These are phyloP conservation scores for Halichoerus grypus DNA, from an alignment of 2,113 vertebrate genomes.

Conservation along the genomic window DNA sequence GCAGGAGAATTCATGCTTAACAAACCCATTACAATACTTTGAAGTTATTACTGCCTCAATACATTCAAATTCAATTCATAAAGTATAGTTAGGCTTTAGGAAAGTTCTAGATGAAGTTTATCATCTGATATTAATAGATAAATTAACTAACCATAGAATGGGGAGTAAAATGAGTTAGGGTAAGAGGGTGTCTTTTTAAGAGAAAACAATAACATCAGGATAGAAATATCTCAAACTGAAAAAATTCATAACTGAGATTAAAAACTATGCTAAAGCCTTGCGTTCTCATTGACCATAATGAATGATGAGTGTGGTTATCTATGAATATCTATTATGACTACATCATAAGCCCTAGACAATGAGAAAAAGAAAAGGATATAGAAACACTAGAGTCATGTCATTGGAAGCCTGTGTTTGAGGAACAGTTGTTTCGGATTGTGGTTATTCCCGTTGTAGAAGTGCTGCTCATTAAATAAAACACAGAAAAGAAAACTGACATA, in stretches of 20 bases:
- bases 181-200: not conserved
- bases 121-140: not conserved
- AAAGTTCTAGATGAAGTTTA: conserved; percentile 6
- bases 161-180: not conserved
- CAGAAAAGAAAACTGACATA: not conserved
- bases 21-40: not conserved
- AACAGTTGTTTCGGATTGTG: not conserved
- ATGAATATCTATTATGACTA: not conserved
- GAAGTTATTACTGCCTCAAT: conserved; percentile 23
- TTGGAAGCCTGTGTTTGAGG: not conserved
- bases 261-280: not conserved
- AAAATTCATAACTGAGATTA: not conserved
- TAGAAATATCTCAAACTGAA: not conserved
- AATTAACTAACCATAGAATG: not conserved
- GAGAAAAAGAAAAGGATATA: not conserved
- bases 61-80: conserved; percentile 37
- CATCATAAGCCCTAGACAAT: not conserved
- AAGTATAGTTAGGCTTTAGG: not conserved
- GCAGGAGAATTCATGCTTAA: conserved; percentile 32
- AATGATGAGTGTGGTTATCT: not conserved
- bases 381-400: not conserved
- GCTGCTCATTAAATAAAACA: not conserved
- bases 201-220: not conserved
- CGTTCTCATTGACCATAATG: not conserved
- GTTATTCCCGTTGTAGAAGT: not conserved